Percentiles rank a stretch among this genome's conserved stretches.
These are phyloP conservation scores for Nesoenas mayeri DNA, from an alignment of 2,113 vertebrate genomes.

Conservation along the genomic window DNA sequence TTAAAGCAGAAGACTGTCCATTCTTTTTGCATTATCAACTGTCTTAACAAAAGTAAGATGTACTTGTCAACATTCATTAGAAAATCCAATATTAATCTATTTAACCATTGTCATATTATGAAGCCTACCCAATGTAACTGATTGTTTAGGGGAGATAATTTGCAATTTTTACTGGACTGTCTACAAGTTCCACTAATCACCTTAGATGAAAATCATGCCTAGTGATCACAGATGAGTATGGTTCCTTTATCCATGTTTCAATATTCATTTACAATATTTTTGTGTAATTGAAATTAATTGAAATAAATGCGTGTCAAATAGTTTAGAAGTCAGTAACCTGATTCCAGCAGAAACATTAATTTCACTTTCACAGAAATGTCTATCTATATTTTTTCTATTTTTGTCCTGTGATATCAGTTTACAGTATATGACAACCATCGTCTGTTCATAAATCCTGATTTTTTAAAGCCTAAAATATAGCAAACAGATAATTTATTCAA, in stretches of 20 bases:
- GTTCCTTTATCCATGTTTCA: neutral
- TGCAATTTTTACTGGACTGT: neutral
- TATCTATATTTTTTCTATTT: neutral
- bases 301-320: constrained; percentile 47
- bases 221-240: neutral
- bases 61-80: constrained; percentile 35
- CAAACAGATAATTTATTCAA: neutral
- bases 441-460: neutral
- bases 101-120: neutral
- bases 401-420: neutral
- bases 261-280: constrained; percentile 1
- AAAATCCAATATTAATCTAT: constrained; percentile 16
- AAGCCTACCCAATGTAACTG: neutral
- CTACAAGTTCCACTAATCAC: neutral
- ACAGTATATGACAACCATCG: neutral
- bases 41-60: neutral
- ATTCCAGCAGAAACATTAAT: constrained; percentile 6
- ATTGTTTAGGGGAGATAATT: neutral
- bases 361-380: neutral
- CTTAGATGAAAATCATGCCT: neutral
- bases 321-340: neutral
- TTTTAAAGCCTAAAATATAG: neutral
- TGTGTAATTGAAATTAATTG: constrained; percentile 52
- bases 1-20: neutral
- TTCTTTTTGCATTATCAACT: constrained; percentile 46